Evolutionary conservation across 1,140 invertebrate species (phyloP), one percentile per base, ranked within the genome.

Genomic region (Lepidurus apus): DNA sequence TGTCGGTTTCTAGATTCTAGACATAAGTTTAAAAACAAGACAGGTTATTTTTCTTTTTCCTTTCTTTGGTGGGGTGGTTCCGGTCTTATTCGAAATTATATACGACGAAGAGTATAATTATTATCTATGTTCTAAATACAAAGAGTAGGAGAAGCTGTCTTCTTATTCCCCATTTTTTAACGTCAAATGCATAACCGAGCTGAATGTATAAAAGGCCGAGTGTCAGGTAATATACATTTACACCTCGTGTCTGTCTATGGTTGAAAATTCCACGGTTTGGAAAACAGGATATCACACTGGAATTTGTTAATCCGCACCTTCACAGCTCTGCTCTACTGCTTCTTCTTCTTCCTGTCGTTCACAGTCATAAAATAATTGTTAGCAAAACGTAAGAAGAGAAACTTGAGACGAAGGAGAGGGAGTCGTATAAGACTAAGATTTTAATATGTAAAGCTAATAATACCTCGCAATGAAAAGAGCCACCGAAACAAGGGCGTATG

Each of bases 141-240:
- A 65, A 21, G n/a, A 34, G 2, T 34, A 34, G 53, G 53, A 65
- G 53, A 17, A n/a, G 17, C 45, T 65, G 17, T 65, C 53, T 21
- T 21, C 13, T 65, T 65, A n/a, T 65, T 17, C 45, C 45, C n/a
- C 21, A 4, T 65, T 65, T 65, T 65, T 65, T 65, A 7, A 17
- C 21, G 7, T 65, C 17, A 10, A 47, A 5, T 65, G 0, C 53
- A 21, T 65, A n/a, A n/a, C 17, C 17, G 53, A 65, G 21, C 53
- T n/a, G 53, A 65, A 65, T 65, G 17, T 21, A 65, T 65, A 65
- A 65, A 4, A 65, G 53, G 17, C 13, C 17, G 17, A 21, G 53
- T 65, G 53, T 65, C 53, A 65, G 53, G 53, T n/a, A 65, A 65
- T 65, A 65, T 65, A n/a, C 17, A n/a, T 65, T 65, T 65, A 65